Base-by-base conservation (phyloP, 2,113 vertebrate genomes). In the Rafetus swinhoei region DNA sequence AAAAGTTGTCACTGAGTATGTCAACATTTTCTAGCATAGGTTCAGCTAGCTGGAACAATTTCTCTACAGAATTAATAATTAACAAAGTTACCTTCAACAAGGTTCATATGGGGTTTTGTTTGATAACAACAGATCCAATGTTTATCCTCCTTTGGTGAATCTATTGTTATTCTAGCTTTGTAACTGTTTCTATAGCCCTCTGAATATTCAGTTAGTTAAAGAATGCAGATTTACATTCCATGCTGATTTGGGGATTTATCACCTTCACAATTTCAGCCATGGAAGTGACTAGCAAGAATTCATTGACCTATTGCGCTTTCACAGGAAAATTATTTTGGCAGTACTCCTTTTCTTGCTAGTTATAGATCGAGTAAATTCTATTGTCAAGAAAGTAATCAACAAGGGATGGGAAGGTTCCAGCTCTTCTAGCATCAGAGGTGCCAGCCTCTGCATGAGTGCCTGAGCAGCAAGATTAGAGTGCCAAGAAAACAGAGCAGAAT, bases 1-100 rank as follows among this genome's bases (percentile, higher is more conserved):
- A 45, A 45, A 24, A 45, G 21, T 4, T 10, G 11, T 39, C 72
- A 76, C 21, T 45, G 11, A 76, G 45, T 35, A 4, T 69, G 32
- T 24, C 1, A 9, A 0, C 2, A 32, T 50, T 87, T 92, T 19
- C 12, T 57, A 22, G 77, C 5, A 6, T 2, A 50, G 9, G 9
- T 39, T 0, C 6, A 52, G 7, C 25, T 81, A 14, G 76, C 57
- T 1, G 18, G 14, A 29, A 3, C 2, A 25, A 2, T 6, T 22
- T 54, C 3, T 39, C 13, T 21, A 29, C 79, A 65, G 7, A 54
- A 65, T 4, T 50, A 74, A 39, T 22, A 79, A 62, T 0, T 1
- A 24, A 83, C 62, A 1, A 69, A 18, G 1, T 74, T 2, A 80
- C 12, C 54, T 57, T 72, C 50, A 55, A 5, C 18, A 39, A 74